Conservation (phyloP, 2,797 vertebrate genomes). For the Natrix natrix region DNA sequence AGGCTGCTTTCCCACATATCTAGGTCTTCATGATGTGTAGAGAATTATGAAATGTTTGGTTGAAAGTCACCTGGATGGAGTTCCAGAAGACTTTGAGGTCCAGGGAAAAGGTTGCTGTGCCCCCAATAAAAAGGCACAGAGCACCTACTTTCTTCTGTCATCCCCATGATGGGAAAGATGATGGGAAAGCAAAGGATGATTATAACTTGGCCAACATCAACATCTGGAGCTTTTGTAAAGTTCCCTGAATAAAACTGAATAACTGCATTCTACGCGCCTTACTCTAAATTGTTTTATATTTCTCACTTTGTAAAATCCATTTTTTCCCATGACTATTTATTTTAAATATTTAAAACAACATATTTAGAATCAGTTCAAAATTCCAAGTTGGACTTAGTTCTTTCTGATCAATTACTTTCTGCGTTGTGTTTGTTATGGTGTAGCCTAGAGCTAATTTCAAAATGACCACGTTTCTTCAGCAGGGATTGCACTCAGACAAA, state of each 20-base stretch:
- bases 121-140: not conserved
- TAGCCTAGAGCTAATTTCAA: not conserved
- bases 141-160: too few species aligned
- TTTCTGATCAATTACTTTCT: not conserved
- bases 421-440: not conserved
- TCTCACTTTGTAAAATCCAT: not conserved
- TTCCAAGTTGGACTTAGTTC: not conserved
- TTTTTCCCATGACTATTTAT: not conserved
- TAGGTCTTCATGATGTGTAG: not conserved
- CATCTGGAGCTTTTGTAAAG: not conserved
- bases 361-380: not conserved
- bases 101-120: not conserved
- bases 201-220: not conserved
- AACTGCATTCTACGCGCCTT: not conserved
- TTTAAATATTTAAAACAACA: not conserved
- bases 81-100: not conserved
- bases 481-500: too few species aligned
- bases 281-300: not conserved
- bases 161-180: not conserved
- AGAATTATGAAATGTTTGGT: not conserved
- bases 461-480: too few species aligned
- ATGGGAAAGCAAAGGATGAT: not conserved
- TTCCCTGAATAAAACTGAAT: not conserved
- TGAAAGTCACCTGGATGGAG: not conserved
- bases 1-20: not conserved